phyloP scores from a whole-genome alignment of 2,113 vertebrate species.

The Amphilophus citrinellus region DNA sequence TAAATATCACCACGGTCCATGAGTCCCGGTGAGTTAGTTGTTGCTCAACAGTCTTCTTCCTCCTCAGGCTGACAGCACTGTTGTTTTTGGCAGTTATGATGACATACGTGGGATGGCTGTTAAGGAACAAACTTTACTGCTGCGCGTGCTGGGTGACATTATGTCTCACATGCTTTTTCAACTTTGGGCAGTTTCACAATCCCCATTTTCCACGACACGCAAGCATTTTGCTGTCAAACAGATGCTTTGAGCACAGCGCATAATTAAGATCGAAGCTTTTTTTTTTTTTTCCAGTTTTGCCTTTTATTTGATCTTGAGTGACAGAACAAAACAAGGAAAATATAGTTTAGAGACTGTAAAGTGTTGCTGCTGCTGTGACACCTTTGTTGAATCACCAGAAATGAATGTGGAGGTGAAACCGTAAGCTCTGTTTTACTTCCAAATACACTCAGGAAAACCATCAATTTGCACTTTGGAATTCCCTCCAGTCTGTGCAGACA shows the following conservation, averaged over 20 bases:
- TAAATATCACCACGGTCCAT: neutral
- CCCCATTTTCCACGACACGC: constrained; percentile 28
- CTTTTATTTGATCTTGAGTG: constrained; percentile 14
- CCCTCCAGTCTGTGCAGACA: constrained; percentile 29
- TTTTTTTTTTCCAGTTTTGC: neutral
- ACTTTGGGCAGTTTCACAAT: constrained; percentile 3
- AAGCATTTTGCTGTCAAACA: constrained; percentile 27
- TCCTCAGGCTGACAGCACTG: neutral
- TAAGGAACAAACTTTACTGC: constrained; percentile 22
- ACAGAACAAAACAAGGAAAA: neutral
- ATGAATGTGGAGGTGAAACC: neutral
- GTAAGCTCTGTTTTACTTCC: neutral
- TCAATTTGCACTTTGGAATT: constrained; percentile 14
- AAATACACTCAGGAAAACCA: constrained; percentile 27
- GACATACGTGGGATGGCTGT: constrained; percentile 3
- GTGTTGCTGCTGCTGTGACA: neutral
- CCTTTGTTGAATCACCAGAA: neutral
- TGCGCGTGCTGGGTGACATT: constrained; percentile 6
- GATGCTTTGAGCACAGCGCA: neutral
- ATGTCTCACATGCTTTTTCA: constrained; percentile 16
- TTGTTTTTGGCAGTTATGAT: constrained; percentile 35
- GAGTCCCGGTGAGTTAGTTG: neutral
- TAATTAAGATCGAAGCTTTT: neutral
- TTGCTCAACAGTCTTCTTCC: constrained; percentile 9
- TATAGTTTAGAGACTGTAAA: neutral